Evolutionary conservation across 2,888 invertebrate genomes (phyloP), one percentile per base, ranked within the genome.

Genomic region (Acleris laterana): DNA sequence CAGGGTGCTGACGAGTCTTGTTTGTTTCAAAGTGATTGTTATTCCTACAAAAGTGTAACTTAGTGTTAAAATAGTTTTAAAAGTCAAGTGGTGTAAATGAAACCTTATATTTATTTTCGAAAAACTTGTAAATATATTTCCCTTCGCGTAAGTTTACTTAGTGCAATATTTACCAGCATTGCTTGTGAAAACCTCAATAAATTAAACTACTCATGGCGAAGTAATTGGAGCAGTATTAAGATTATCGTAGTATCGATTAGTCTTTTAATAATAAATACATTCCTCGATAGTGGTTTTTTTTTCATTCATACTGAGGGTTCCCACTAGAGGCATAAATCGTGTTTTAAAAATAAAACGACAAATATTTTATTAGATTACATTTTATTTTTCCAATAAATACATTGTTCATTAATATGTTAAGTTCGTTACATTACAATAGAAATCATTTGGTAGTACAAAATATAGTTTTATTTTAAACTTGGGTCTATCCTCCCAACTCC

Each of bases 61-160:
- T 74, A 74, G 72, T 71, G 69, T 74, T 75, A 74, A 62, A 67
- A 68, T 72, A 73, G 68, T 72, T 72, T 70, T 71, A 69, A 63
- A 62, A 62, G 56, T 70, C 60, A 70, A 65, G 65, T 42, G 49
- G 25, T 62, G 38, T 64, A 48, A 62, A 64, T 52, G 38, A 22
- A 53, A 56, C 62, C 46, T 62, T 63, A 52, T 63, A 68, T 60
- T 60, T 65, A 65, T 60, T 65, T 60, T 44, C 65, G 65, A 44
- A 57, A 57, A 44, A 38, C 38, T 59, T 64, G 49, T 64, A 60
- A 48, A 65, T 60, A 64, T 28, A 42, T 38, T 38, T 38, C 48
- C 53, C 48, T 4, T 48, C 25, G 53, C 20, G 28, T 46, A 38
- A 32, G 44, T 56, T 20, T 22, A 20, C 22, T 9, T 16, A 25